Evolutionary conservation across 2,888 invertebrate species (phyloP).

Genomic region (Stictocephala bisonia): DNA sequence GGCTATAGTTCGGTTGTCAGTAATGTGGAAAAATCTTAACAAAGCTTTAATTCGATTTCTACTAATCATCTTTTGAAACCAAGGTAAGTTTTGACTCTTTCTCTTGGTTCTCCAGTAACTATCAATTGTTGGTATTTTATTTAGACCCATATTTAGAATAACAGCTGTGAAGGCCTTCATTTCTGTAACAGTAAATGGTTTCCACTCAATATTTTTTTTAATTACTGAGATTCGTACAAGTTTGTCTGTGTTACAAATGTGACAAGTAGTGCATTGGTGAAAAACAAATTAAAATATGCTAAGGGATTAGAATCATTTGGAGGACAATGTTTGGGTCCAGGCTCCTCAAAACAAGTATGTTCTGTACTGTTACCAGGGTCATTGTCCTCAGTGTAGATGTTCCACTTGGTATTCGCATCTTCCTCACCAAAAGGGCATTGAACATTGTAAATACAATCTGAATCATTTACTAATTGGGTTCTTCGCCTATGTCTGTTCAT

Average conservation of each 20-base stretch:
- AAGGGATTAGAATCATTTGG: background rate
- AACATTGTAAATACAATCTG: background rate
- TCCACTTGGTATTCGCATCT: background rate
- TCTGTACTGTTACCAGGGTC: background rate
- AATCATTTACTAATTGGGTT: no score
- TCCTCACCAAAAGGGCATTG: background rate
- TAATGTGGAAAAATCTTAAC: background rate
- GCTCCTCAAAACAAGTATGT: background rate
- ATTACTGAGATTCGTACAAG: background rate
- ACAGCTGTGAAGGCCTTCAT: background rate
- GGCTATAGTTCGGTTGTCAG: background rate
- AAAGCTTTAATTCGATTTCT: background rate
- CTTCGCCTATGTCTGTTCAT: no score
- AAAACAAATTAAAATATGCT: background rate
- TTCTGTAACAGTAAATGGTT: background rate
- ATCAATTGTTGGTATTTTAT: no score
- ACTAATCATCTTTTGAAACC: background rate
- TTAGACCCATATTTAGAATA: no score
- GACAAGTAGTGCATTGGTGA: background rate
- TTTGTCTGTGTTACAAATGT: background rate
- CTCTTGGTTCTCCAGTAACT: no score
- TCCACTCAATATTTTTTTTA: background rate
- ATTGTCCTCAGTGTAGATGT: background rate
- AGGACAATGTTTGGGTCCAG: slow-evolving; percentile 14
- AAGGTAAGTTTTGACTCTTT: no score